Evolutionary conservation across 2,113 vertebrate genomes (phyloP).

Genomic region (Centropus unirufus): DNA sequence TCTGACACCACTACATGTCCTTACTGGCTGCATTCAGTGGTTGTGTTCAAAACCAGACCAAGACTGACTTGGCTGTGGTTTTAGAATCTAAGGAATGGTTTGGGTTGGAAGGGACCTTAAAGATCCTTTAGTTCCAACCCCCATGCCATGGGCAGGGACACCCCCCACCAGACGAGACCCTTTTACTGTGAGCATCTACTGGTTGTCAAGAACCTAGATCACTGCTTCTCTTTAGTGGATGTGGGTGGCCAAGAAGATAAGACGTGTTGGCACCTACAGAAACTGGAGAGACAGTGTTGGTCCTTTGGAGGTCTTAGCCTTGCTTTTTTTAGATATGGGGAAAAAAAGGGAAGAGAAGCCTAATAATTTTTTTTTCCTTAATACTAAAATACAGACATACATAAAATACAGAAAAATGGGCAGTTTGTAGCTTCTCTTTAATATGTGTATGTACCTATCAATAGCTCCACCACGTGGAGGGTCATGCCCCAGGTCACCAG

Average conservation of each 20-base stretch:
- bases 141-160: no score
- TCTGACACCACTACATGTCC: background rate
- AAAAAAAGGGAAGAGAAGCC: background rate
- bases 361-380: background rate
- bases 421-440: background rate
- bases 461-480: background rate
- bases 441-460: background rate
- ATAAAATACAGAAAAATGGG: background rate
- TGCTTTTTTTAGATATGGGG: background rate
- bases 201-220: background rate
- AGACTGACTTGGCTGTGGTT: background rate
- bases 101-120: no score
- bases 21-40: background rate
- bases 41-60: background rate
- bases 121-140: no score
- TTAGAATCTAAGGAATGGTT: no score
- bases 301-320: background rate
- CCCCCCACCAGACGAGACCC: no score
- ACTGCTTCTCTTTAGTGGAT: background rate
- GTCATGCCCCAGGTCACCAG: background rate
- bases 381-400: background rate
- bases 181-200: background rate
- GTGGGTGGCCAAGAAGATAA: background rate
- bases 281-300: background rate
- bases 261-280: rapidly evolving